Evolutionary conservation across 2,888 invertebrate genomes (phyloP), one percentile per base, ranked within the genome.

Genomic region (Stictocephala bisonia): DNA sequence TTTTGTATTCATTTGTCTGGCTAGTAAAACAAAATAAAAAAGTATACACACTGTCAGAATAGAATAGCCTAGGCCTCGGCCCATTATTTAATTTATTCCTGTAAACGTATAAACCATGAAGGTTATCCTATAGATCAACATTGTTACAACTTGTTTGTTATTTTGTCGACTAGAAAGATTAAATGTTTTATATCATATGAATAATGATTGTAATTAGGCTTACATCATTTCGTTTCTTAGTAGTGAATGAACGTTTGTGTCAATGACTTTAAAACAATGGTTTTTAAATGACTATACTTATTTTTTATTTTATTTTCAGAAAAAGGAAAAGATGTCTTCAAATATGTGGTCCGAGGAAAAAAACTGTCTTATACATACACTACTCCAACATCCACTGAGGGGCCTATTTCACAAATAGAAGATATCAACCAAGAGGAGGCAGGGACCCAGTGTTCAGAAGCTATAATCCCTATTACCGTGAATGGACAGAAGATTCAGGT

Each of bases 71-170:
- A 44, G 44, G 44, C 44, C 44, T 44, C n/a, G 44, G 44, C 44
- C 44, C 44, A 44, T 44, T 44, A 44, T 13, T 44, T 44, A n/a
- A 44, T 44, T 44, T 44, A 50, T 50, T 50, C 15, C 22, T 15
- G 22, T 50, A 50, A 20, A 20, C 20, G 50, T 20, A 20, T 50
- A 50, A 20, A 50, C 22, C 50, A 50, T 20, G 50, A 20, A 50
- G 50, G 50, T 20, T 50, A 50, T 50, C 50, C 22, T 50, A 50
- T 20, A 50, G 50, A 50, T 20, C 50, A 50, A 50, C 50, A 50
- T 50, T 50, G 22, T 50, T 50, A 50, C 22, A 50, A 50, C 15
- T 50, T 50, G 22, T 22, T 15, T 15, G 50, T 50, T 50, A 44
- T 44, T 44, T 44, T 44, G 44, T 44, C 44, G 44, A 44, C 44